These are phyloP conservation scores for Lytechinus pictus DNA, from an alignment of 35 echinoderm and acorn worm genomes.

Conservation along the genomic window DNA sequence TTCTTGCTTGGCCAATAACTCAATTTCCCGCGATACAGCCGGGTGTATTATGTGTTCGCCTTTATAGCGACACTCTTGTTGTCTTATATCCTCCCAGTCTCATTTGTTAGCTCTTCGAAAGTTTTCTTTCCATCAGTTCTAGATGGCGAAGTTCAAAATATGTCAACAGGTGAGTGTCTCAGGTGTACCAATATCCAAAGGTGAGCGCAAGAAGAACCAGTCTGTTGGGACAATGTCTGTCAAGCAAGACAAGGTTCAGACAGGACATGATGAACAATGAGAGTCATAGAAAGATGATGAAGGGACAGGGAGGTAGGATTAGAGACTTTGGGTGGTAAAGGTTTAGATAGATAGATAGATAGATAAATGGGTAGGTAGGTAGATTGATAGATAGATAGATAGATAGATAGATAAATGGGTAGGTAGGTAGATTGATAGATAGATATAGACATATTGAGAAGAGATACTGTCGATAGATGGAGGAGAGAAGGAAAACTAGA, in stretches of 20 bases:
- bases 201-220: background rate
- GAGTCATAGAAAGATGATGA: background rate
- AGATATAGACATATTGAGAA: background rate
- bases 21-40: too few relatives aligned
- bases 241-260: slow-evolving; percentile 2
- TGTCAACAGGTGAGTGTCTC: slow-evolving; percentile 28
- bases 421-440: background rate
- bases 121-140: background rate
- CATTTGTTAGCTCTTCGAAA: background rate
- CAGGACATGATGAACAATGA: background rate
- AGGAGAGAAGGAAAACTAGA: background rate
- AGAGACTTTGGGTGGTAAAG: background rate
- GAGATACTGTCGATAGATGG: too few relatives aligned
- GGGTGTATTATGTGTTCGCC: too few relatives aligned
- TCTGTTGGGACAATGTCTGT: background rate
- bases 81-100: background rate
- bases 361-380: background rate
- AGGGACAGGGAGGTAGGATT: background rate
- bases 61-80: too few relatives aligned
- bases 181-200: background rate
- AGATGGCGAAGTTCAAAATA: background rate
- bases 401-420: background rate
- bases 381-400: background rate
- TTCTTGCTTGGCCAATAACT: too few relatives aligned
- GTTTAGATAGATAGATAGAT: background rate